Evolutionary conservation across 2,113 vertebrate species (phyloP).

Genomic region (Edolisoma coerulescens): DNA sequence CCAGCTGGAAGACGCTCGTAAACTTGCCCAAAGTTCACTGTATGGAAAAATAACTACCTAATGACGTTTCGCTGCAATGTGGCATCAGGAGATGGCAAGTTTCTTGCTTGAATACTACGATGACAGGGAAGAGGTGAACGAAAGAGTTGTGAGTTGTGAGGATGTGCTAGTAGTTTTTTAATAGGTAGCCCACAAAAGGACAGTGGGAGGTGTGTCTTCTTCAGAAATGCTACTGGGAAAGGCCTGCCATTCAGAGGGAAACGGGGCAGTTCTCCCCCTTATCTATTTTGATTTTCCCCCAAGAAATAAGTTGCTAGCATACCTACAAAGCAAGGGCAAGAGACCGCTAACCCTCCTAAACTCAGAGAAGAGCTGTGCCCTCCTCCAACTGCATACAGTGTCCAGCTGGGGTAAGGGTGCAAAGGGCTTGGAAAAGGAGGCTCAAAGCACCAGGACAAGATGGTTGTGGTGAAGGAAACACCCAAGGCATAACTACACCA

Average conservation of each 20-base stretch:
- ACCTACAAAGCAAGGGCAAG: neutral
- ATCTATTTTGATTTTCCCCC: neutral
- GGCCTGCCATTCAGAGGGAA: neutral
- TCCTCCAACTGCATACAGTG: neutral
- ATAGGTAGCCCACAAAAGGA: neutral
- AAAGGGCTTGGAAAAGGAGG: neutral
- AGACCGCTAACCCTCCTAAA: neutral
- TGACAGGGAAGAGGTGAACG: fast-evolving
- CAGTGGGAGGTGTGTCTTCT: neutral
- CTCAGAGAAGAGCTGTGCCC: neutral
- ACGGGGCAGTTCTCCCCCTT: neutral
- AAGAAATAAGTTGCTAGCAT: neutral
- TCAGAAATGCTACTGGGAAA: neutral
- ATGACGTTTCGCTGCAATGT: neutral
- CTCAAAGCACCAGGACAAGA: neutral
- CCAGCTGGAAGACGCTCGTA: neutral
- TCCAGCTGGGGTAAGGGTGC: neutral
- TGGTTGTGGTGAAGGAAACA: neutral
- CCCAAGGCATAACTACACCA: neutral
- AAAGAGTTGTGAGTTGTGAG: neutral
- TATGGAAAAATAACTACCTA: neutral
- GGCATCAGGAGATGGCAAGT: neutral
- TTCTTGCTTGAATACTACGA: neutral
- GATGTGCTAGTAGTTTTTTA: neutral
- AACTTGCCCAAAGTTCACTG: neutral